Base-by-base conservation (phyloP, 1,140 invertebrate species). In the Leptestheria dahalacensis region DNA sequence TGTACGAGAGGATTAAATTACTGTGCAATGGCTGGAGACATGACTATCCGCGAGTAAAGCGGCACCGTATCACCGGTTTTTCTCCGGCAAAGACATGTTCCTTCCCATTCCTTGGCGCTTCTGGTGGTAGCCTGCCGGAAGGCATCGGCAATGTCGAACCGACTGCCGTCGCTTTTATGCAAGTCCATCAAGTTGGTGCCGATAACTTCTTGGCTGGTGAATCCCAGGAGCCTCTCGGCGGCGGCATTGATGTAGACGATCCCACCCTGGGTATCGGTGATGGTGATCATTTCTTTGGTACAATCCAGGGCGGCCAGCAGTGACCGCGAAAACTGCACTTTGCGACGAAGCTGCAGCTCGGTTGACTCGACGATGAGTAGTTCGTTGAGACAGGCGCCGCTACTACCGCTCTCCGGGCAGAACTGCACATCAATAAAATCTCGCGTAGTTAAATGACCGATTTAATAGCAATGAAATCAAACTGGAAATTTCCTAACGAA, bases 101-200 rank as follows among this genome's bases (percentile, higher is more conserved):
- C 90, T 70, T 91, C 87, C 80, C 89, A 94, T 71, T 89, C 85
- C 61, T 84, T 80, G 28, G 87, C 86, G 65, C 81, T 81, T 33
- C 81, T 77, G 29, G 90, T 73, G 59, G 83, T 48, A 12, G 26
- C 41, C 29, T 51, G 57, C 28, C 50, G 20, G 25, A 41, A 33
- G 26, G 55, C 62, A 33, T 53, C 55, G 41, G 23, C 54, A 24
- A 58, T 62, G 61, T 62, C 61, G 28, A 48, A 57, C 20, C 58
- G 49, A 10, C 29, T 33, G 54, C 68, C 66, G 26, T 76, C 74
- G 21, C 65, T 67, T 48, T 66, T 67, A 26, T 72, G 69, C 10
- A 77, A 60, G 48, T 77, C 74, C 55, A 70, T 66, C 26, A 91
- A 74, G 66, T 82, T 81, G 68, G 80, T 82, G 28, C 86, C 86